Base-by-base conservation (phyloP, 2,888 invertebrate genomes). In the Pristionchus arcanus region DNA sequence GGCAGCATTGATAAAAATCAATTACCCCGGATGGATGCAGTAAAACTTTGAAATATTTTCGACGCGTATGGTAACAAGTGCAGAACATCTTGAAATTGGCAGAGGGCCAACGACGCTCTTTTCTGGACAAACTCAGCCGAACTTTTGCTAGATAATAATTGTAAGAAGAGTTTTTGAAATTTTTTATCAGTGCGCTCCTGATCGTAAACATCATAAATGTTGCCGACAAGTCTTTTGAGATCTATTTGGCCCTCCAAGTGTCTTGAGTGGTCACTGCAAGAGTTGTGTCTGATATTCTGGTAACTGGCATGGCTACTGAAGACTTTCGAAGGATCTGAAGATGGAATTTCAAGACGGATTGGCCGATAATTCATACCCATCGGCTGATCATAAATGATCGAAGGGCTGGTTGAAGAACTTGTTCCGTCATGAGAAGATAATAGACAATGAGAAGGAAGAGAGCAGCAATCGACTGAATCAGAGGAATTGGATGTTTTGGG, bases 341-440 rank as follows among this genome's bases (percentile, higher is more conserved):
- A 21, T 31, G 15, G 13, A 15, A 13, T 34, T 31, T 71, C 13
- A 21, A 16, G 15, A 15, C 1, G 31, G 25, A 66, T 28, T n/a
- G 3, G 66, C 2, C 19, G 25, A 19, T 15, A 31, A 42, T 16
- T 21, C 81, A 11, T 4, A 81, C 81, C 81, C 81, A 81, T 81
- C 49, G 25, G 28, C 81, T 81, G 49, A 81, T 25, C 19, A 49
- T 28, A 28, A 81, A 81, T 15, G 81, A 53, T 81, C 49, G 25
- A 25, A 81, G 81, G 0, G 81, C 81, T 2, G 81, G 81, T 81
- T 49, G 81, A 16, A 81, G n/a, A 2, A 81, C 49, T 5, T n/a
- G 34, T n/a, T 81, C 81, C n/a, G 81, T 81, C n/a, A 81, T 16
- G n/a, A 81, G 81, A 42, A 81, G 49, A 53, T 49, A n/a, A n/a